Evolutionary conservation across 1,140 invertebrate genomes (phyloP), one percentile per base, ranked within the genome.

Genomic region (Rhizoglyphus robini): DNA sequence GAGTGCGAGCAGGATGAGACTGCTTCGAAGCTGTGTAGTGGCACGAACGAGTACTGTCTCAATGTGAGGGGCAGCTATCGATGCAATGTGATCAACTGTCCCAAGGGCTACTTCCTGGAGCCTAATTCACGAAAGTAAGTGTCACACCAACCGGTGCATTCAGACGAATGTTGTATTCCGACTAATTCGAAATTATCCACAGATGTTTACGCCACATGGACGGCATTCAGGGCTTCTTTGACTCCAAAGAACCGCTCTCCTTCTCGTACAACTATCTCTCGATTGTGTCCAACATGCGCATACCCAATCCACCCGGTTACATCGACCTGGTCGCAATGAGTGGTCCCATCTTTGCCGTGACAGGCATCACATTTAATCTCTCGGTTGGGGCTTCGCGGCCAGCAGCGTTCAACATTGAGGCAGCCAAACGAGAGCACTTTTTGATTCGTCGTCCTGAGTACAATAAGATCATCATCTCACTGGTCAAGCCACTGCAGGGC

Each of bases 221-320:
- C 29, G 48, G 48, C 13, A 23, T 51, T 51, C 13, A 20, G 18
- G 41, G 41, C 18, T 46, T 27, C 13, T 11, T 13, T 51, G 63
- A 64, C 20, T 25, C 38, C 11, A 15, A n/a, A 2, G 4, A 51
- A 51, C 47, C 63, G 2, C 23, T 64, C 13, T 47, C 63, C 4
- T 64, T 51, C 72, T 90, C 88, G 4, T 92, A 85, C 78, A 93
- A 93, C 76, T 96, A 88, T 75, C 86, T 96, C 67, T 88, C 88
- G 0, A 86, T 96, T 69, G 84, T 88, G 0, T 87, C 88, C 58
- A 88, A 89, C 74, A 76, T 92, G 20, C 83, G 83, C 29, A 80
- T 94, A 5, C 83, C 88, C 0, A 72, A 77, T 1, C n/a, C 15
- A 20, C 77, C 75, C 66, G 85, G 82, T 4, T 79, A 81, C 68